phyloP scores from a whole-genome alignment of 2,888 invertebrate genomes.

The Acronicta aceris region DNA sequence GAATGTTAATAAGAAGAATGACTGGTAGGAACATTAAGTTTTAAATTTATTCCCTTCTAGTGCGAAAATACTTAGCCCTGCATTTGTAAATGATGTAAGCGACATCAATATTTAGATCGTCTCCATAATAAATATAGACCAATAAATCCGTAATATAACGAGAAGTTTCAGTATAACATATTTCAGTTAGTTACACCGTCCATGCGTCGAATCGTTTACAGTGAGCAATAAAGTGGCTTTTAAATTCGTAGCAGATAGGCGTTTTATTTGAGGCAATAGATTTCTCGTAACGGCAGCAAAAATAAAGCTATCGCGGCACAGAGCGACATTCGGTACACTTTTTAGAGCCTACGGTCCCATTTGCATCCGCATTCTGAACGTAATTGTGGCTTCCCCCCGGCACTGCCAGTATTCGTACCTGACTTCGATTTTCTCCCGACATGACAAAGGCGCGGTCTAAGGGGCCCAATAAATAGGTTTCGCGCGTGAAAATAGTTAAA shows the following conservation, averaged over 20 bases:
- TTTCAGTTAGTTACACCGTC: constrained; percentile 61
- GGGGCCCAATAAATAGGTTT: constrained; percentile 85
- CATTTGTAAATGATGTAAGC: constrained; percentile 13
- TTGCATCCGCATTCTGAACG: constrained; percentile 86
- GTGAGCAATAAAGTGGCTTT: constrained; percentile 77
- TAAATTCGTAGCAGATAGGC: constrained; percentile 82
- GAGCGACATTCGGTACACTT: constrained; percentile 77
- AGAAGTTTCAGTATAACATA: constrained; percentile 55
- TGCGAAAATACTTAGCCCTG: constrained; percentile 3
- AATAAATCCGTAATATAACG: constrained; percentile 55
- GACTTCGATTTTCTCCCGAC: constrained; percentile 85
- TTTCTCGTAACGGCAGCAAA: constrained; percentile 83
- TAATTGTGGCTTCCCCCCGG: constrained; percentile 83
- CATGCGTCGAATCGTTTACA: constrained; percentile 67
- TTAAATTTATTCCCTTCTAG: constrained; percentile 1
- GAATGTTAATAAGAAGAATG: neutral
- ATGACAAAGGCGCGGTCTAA: constrained; percentile 88
- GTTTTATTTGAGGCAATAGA: constrained; percentile 86
- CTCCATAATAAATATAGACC: constrained; percentile 29
- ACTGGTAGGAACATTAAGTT: constrained; percentile 2
- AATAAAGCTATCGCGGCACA: constrained; percentile 81
- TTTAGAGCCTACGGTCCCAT: constrained; percentile 83
- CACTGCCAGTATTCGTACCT: constrained; percentile 74
- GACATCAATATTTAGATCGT: constrained; percentile 19
- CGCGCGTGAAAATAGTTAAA: constrained; percentile 84